Percentiles rank a stretch among this genome's conserved stretches.
Conservation (phyloP, 2,888 invertebrate genomes). For the Tuberolachnus salignus region DNA sequence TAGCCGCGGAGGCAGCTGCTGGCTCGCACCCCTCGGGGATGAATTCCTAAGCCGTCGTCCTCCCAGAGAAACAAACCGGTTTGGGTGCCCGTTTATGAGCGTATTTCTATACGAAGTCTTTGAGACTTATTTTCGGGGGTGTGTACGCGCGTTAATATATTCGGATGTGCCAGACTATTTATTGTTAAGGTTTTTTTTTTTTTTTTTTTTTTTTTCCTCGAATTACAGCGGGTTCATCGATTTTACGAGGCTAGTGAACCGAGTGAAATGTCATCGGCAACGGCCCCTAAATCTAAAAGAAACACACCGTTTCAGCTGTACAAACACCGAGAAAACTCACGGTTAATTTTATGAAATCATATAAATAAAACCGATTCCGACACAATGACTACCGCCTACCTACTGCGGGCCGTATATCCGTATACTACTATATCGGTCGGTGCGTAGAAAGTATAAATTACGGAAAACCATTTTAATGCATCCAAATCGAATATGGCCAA, state of each 20-base stretch:
- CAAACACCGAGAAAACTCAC: constrained; percentile 23
- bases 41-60: constrained; percentile 46
- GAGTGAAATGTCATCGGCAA: constrained; percentile 21
- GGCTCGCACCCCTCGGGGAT: constrained; percentile 31
- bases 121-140: constrained; percentile 33
- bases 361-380: constrained; percentile 34
- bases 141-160: constrained; percentile 6
- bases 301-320: constrained; percentile 26
- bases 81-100: constrained; percentile 40
- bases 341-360: constrained; percentile 6
- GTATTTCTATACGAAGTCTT: constrained; percentile 16
- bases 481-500: not conserved
- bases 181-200: constrained; percentile 20
- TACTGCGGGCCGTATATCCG: not conserved
- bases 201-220: not conserved
- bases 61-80: constrained; percentile 49
- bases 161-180: constrained; percentile 19
- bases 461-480: not conserved
- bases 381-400: not conserved
- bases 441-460: not conserved
- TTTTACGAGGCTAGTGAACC: constrained; percentile 23
- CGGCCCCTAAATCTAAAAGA: not conserved
- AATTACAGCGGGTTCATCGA: not conserved
- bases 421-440: too few species aligned
- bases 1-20: constrained; percentile 47